Percentiles rank a stretch among this genome's conserved stretches.
Evolutionary conservation across 2,113 vertebrate genomes (phyloP).

Genomic region (Nyctereutes procyonoides): DNA sequence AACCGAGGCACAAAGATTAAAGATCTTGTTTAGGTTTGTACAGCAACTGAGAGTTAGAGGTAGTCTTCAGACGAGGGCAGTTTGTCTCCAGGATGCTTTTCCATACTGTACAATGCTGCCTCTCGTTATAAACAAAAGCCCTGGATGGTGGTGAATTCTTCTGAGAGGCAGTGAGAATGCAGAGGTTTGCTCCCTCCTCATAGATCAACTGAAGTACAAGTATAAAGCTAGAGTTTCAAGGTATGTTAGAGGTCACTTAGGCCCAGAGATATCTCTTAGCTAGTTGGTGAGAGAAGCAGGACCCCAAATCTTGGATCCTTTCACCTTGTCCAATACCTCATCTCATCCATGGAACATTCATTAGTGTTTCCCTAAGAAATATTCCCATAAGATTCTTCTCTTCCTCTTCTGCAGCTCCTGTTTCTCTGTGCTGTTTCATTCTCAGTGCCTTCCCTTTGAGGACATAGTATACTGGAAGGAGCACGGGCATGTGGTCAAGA

Average conservation of each 20-base stretch:
- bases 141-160: background rate
- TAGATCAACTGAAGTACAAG: background rate
- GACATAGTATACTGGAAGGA: background rate
- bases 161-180: background rate
- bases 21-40: background rate
- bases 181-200: background rate
- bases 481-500: background rate
- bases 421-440: background rate
- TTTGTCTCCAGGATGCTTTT: background rate
- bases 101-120: rapidly evolving
- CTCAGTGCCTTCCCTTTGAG: background rate
- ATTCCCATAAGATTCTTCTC: background rate
- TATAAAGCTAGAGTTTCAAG: background rate
- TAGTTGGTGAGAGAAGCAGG: background rate
- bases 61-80: background rate
- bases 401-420: background rate
- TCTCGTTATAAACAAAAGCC: background rate
- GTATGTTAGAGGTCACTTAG: background rate
- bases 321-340: background rate
- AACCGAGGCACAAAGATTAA: background rate
- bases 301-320: background rate
- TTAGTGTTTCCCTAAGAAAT: background rate
- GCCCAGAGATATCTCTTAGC: background rate
- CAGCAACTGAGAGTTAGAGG: background rate
- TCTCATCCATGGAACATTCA: background rate